Evolutionary conservation across 2,888 invertebrate species (phyloP).

Genomic region (Emmelina monodactyla): DNA sequence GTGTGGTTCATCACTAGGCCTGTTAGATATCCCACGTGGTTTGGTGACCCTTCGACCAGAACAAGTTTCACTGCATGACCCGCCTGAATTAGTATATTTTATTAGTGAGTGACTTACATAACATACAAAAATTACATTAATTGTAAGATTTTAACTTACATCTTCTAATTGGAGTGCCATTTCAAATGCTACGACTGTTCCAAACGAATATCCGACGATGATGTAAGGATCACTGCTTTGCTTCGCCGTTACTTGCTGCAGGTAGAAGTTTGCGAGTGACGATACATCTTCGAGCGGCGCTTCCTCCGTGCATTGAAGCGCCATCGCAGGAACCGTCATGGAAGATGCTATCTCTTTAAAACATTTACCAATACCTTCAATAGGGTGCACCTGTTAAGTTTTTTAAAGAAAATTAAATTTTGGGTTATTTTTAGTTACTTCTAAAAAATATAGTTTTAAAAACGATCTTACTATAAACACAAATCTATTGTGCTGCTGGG

Average conservation of each 20-base stretch:
- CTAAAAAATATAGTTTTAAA: no score
- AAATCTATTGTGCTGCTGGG: conserved; percentile 43
- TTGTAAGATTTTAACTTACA: no score
- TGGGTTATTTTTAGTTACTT: no score
- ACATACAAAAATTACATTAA: no score
- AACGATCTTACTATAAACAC: conserved; percentile 69
- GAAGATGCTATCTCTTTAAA: conserved; percentile 76
- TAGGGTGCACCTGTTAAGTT: conserved; percentile 80
- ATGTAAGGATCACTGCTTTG: conserved; percentile 87
- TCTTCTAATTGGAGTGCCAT: conserved; percentile 87
- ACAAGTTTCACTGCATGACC: conserved; percentile 70
- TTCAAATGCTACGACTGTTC: conserved; percentile 93
- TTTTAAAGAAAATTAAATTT: no score
- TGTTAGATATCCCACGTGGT: conserved; percentile 80
- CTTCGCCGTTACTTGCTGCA: conserved; percentile 74
- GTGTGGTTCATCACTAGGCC: conserved; percentile 63
- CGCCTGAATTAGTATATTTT: no score
- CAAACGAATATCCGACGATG: conserved; percentile 94
- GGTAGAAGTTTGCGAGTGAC: conserved; percentile 76
- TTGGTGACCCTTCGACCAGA: conserved; percentile 90
- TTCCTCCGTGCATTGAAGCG: conserved; percentile 85
- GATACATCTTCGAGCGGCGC: conserved; percentile 78
- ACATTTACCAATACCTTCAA: conserved; percentile 83
- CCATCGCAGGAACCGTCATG: conserved; percentile 80
- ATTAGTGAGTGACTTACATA: no score